Conservation (phyloP, 2,113 vertebrate species). For the Malaclemys terrapin region DNA sequence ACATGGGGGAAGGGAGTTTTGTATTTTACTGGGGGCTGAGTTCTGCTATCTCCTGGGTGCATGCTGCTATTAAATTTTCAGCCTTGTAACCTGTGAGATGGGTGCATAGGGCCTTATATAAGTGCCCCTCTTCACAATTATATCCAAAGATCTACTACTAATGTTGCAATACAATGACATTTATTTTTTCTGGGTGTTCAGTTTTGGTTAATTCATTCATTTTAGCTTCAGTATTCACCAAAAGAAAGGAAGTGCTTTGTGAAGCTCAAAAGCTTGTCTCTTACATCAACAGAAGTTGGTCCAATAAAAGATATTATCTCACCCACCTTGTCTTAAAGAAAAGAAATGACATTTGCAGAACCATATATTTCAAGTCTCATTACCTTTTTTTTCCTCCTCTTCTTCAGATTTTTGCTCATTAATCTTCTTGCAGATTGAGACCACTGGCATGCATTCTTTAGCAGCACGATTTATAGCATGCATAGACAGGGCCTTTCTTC, state of each 20-base stretch:
- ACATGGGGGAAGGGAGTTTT: rapidly evolving
- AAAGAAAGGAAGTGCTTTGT: not conserved
- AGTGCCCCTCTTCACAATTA: not conserved
- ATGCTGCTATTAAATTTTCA: not conserved
- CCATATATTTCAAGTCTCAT: slow-evolving; percentile 15
- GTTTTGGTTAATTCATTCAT: not conserved
- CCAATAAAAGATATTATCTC: too few relatives aligned
- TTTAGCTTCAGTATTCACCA: not conserved
- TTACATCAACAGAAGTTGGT: too few relatives aligned
- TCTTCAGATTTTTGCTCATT: slow-evolving; percentile 17
- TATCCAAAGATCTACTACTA: slow-evolving; percentile 1
- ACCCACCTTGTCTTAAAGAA: not conserved
- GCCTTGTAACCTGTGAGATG: not conserved
- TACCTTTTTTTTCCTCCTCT: not conserved
- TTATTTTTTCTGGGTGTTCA: slow-evolving; percentile 17
- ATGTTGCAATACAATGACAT: too few relatives aligned
- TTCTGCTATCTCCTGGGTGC: not conserved
- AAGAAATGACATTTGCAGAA: not conserved
- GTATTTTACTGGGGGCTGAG: rapidly evolving
- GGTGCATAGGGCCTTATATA: not conserved
- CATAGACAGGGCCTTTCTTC: slow-evolving; percentile 39
- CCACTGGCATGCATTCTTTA: slow-evolving; percentile 42
- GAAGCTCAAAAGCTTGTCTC: too few relatives aligned
- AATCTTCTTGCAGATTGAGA: slow-evolving; percentile 16
- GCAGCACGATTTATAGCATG: slow-evolving; percentile 20